These are phyloP conservation scores for Mandrillus leucophaeus DNA, from an alignment of 2,113 vertebrate species.

Conservation along the genomic window DNA sequence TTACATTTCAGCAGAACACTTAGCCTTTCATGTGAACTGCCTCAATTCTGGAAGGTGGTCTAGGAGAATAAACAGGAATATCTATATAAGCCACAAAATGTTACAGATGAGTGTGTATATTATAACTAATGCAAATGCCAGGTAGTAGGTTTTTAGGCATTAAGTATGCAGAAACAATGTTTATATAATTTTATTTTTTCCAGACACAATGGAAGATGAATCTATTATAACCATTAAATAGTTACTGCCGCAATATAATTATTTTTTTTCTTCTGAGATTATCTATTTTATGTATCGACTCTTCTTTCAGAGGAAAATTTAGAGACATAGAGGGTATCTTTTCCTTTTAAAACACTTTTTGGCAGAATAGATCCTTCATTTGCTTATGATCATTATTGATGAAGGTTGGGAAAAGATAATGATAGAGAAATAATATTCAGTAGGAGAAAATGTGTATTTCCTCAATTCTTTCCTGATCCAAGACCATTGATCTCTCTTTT, in stretches of 20 bases:
- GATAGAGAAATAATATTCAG: not conserved
- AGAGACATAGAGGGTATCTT: not conserved
- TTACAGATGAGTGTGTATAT: not conserved
- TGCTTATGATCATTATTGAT: not conserved
- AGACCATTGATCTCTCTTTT: not conserved
- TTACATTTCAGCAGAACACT: not conserved
- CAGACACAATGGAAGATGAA: not conserved
- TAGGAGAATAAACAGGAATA: not conserved
- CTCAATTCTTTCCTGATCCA: not conserved
- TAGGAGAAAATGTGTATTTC: not conserved
- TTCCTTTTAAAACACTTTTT: not conserved
- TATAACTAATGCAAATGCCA: not conserved
- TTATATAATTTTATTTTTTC: not conserved
- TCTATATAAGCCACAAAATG: not conserved
- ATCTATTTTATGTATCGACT: not conserved
- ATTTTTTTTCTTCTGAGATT: not conserved
- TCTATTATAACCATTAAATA: not conserved
- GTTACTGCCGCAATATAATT: not conserved
- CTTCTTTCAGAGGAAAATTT: not conserved
- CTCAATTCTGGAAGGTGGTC: not conserved
- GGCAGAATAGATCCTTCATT: not conserved
- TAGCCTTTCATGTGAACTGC: not conserved
- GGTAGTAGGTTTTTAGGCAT: no score
- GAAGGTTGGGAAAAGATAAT: not conserved
- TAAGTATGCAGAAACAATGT: not conserved